Evolutionary conservation across 1,140 invertebrate genomes (phyloP), one percentile per base, ranked within the genome.

Genomic region (Dryas iulia): DNA sequence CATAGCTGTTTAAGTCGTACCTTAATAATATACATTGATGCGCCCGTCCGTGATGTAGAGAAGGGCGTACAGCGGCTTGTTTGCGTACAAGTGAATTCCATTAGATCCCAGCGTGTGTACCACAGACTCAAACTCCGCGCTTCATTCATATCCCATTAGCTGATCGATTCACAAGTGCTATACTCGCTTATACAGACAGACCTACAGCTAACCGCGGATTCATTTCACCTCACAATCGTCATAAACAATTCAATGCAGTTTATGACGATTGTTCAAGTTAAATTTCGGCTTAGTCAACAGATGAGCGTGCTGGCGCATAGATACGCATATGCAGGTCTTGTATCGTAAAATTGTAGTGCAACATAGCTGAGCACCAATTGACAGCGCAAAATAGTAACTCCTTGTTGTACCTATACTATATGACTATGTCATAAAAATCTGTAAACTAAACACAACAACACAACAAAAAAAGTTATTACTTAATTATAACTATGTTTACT

Each of bases 41-140:
- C 64, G 63, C 31, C 33, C 60, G 52, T 66, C 58, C 72, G 8
- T 72, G 78, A 83, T 85, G 86, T 83, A 72, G 76, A 73, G 78
- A 79, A 80, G 79, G 76, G 81, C 77, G 79, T 67, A 77, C 78
- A 77, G 82, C 78, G 83, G 85, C 82, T 82, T 91, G 86, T 91
- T 91, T 91, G 86, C 89, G 79, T 87, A 91, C 89, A 91, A 85
- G 89, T 79, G 83, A 90, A 91, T 91, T 90, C 89, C 89, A 91
- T 91, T 91, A 89, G 87, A 85, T 81, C 69, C 80, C 85, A 81
- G 70, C 77, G 73, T 81, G 82, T 88, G 77, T 83, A 83, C 79
- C 79, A 75, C 84, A 82, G 79, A 80, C 81, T 77, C 83, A 74
- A 79, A 81, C 69, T 72, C 79, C 77, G 68, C 78, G 82, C 85